Evolutionary conservation across 1,140 invertebrate genomes (phyloP).

Genomic region (Drosophila azteca): DNA sequence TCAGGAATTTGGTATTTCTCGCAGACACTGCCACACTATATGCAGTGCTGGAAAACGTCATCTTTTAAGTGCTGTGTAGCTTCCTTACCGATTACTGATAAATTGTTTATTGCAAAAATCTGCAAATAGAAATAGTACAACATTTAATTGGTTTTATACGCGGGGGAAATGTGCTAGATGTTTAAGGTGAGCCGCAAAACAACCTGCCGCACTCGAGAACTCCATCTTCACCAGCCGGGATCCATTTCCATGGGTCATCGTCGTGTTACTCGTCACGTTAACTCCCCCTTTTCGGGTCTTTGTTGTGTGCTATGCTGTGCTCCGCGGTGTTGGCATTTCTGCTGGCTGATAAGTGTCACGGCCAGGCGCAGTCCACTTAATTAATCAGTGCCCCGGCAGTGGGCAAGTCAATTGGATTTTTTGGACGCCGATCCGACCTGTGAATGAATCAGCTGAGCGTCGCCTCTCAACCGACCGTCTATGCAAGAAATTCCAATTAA

Average conservation of each 20-base stretch:
- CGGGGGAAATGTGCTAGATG: slow-evolving; percentile 57
- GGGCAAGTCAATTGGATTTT: slow-evolving; percentile 41
- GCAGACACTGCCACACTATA: neutral
- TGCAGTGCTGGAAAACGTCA: neutral
- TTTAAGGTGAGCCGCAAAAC: slow-evolving; percentile 48
- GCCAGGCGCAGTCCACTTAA: slow-evolving; percentile 34
- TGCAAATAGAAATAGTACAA: slow-evolving; percentile 32
- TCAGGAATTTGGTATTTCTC: neutral
- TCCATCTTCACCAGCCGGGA: slow-evolving; percentile 2
- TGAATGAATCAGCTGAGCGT: slow-evolving; percentile 54
- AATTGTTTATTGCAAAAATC: slow-evolving; percentile 59
- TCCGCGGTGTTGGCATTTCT: slow-evolving; percentile 49
- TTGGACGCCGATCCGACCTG: neutral
- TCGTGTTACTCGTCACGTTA: slow-evolving; percentile 61
- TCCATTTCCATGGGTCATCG: slow-evolving; percentile 11
- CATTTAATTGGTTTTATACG: slow-evolving; percentile 26
- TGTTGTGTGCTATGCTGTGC: slow-evolving; percentile 44
- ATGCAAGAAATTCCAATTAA: slow-evolving; percentile 11
- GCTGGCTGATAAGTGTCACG: slow-evolving; percentile 55
- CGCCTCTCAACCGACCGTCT: neutral
- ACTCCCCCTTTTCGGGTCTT: slow-evolving; percentile 72
- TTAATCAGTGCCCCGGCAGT: slow-evolving; percentile 54
- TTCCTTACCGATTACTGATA: slow-evolving; percentile 19
- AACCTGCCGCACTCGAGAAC: no score
- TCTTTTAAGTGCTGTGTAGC: slow-evolving; percentile 10